Percentiles rank a stretch among this genome's conserved stretches.
phyloP scores from a whole-genome alignment of 2,888 invertebrate genomes.

The Nephrotoma flavescens region DNA sequence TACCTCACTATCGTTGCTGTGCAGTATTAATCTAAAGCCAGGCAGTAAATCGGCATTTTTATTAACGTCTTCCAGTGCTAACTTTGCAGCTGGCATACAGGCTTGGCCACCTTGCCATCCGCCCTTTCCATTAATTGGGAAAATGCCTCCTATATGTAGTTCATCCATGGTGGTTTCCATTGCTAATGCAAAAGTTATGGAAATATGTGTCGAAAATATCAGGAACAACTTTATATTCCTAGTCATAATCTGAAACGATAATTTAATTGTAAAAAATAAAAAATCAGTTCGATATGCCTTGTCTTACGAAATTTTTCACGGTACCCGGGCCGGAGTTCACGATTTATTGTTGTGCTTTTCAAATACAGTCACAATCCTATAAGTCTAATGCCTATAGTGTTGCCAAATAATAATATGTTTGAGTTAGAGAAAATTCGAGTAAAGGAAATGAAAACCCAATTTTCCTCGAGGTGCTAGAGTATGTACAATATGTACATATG shows the following conservation, averaged over 20 bases:
- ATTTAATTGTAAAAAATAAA: no score
- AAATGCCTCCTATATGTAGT: conserved; percentile 93
- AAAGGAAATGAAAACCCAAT: no score
- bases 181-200: background rate
- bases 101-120: conserved; percentile 99
- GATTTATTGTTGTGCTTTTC: no score
- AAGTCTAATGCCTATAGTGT: no score
- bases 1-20: conserved; percentile 96
- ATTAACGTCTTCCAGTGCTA: conserved; percentile 95
- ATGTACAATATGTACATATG: no score
- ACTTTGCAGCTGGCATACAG: conserved; percentile 91
- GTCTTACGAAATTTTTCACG: no score
- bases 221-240: background rate
- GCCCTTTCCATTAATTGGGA: conserved; percentile 90
- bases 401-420: no score
- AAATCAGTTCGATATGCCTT: no score
- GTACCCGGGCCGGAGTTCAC: no score
- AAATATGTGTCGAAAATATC: background rate
- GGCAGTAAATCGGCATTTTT: conserved; percentile 72
- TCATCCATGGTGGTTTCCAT: conserved; percentile 34
- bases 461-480: no score
- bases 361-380: no score
- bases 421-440: no score
- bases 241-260: background rate
- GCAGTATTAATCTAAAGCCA: conserved; percentile 78